A percentile compares a stretch with the other conserved stretches of the same genome.
Conservation (phyloP, 2,888 invertebrate genomes). For the Embidobia sp. region DNA sequence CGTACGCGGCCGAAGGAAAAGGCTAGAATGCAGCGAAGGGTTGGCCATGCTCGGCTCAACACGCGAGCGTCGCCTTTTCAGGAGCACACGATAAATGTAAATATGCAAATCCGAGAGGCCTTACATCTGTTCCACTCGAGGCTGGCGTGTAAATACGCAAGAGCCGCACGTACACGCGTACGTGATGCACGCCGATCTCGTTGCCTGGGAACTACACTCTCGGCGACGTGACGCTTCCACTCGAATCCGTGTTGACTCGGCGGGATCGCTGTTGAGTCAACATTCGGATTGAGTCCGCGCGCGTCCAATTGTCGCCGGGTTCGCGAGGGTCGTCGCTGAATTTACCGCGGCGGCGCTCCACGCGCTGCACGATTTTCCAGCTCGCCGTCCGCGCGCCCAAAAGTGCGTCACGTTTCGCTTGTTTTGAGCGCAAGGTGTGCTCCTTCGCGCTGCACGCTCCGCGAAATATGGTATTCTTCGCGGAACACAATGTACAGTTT, state of each 20-base stretch:
- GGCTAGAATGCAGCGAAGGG: constrained; percentile 49
- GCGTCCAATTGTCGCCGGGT: constrained; percentile 26
- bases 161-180: constrained; percentile 22
- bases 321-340: constrained; percentile 7
- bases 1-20: constrained; percentile 49
- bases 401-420: constrained; percentile 15
- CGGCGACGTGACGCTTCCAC: no score
- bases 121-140: constrained; percentile 63
- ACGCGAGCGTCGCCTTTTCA: constrained; percentile 65
- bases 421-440: constrained; percentile 11
- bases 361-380: neutral
- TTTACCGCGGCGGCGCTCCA: neutral
- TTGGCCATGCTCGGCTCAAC: constrained; percentile 34
- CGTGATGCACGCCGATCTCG: constrained; percentile 29
- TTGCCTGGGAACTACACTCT: constrained; percentile 51
- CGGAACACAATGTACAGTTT: no score
- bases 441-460: no score
- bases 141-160: constrained; percentile 53
- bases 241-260: constrained; percentile 29
- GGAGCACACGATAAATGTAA: constrained; percentile 62
- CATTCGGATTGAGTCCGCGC: constrained; percentile 22
- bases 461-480: no score
- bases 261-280: constrained; percentile 31
- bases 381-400: constrained; percentile 3
- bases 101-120: constrained; percentile 62